phyloP scores from a whole-genome alignment of 1,140 invertebrate species.

The Popillia japonica region DNA sequence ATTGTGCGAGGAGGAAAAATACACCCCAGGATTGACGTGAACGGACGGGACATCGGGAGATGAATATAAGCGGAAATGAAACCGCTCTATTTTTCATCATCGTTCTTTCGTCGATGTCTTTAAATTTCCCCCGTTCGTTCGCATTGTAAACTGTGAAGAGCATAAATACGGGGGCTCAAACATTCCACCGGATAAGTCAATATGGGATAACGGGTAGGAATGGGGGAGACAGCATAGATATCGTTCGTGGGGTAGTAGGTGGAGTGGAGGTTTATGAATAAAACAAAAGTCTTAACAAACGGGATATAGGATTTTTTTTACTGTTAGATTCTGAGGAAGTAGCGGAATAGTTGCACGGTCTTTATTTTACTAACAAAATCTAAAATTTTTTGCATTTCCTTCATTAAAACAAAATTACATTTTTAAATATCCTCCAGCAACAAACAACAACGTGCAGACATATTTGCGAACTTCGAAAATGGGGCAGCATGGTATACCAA shows the following conservation, averaged over 20 bases:
- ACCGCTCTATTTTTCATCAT: conserved; percentile 45
- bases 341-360: too few relatives aligned
- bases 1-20: conserved; percentile 28
- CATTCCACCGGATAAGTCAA: conserved; percentile 56
- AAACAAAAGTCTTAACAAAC: conserved; percentile 58
- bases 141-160: conserved; percentile 48
- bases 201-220: conserved; percentile 55
- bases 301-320: conserved; percentile 7
- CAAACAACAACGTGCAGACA: too few relatives aligned
- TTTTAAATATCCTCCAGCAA: too few relatives aligned
- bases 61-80: conserved; percentile 46
- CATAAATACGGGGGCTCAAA: conserved; percentile 55
- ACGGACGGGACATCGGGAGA: conserved; percentile 27
- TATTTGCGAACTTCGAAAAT: conserved; percentile 6
- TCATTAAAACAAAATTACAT: too few relatives aligned
- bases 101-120: conserved; percentile 47
- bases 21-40: conserved; percentile 42
- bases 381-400: too few relatives aligned
- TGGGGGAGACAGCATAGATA: conserved; percentile 49
- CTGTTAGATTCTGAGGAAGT: background rate
- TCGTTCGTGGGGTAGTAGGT: conserved; percentile 43
- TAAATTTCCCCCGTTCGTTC: conserved; percentile 48
- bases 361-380: too few relatives aligned
- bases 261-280: conserved; percentile 56
- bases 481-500: background rate